Conservation (phyloP, 2,888 invertebrate species). For the Drosophila sordidula region DNA sequence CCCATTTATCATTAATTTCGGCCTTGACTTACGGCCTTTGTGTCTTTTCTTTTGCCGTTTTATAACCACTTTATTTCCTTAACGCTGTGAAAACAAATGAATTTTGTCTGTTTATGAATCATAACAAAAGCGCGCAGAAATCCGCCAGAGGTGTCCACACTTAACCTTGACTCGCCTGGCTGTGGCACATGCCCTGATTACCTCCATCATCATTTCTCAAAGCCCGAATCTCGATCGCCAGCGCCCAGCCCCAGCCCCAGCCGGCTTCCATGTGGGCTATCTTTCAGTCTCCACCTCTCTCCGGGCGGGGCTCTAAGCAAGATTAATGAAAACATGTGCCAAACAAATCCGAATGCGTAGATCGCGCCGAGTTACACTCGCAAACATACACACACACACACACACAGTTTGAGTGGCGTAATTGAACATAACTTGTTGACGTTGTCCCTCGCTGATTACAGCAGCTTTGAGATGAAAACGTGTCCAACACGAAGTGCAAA, state of each 20-base stretch:
- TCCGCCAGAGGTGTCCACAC: conserved; percentile 17
- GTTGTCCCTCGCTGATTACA: conserved; percentile 72
- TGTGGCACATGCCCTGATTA: conserved; percentile 58
- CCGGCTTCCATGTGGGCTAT: conserved; percentile 46
- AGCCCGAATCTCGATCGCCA: conserved; percentile 29
- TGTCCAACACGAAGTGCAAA: conserved; percentile 18
- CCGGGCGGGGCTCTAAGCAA: conserved; percentile 53
- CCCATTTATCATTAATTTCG: conserved; percentile 47
- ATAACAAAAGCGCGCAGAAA: conserved; percentile 13
- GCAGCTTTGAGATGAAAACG: conserved; percentile 37
- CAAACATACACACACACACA: conserved; percentile 15
- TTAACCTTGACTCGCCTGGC: conserved; percentile 51
- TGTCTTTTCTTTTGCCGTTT: conserved; percentile 22
- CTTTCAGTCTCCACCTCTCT: conserved; percentile 13
- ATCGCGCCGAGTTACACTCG: conserved; percentile 53
- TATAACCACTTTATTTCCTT: conserved; percentile 41
- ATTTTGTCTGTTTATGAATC: conserved; percentile 36
- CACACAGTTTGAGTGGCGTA: conserved; percentile 59
- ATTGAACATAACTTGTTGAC: conserved; percentile 76
- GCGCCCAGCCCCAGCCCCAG: conserved; percentile 34
- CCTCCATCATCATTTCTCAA: conserved; percentile 47
- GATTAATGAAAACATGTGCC: conserved; percentile 77
- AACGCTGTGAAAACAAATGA: conserved; percentile 30
- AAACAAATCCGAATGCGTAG: conserved; percentile 76
- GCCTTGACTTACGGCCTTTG: conserved; percentile 45